A percentile compares a stretch with the other conserved stretches of the same genome.
These are phyloP conservation scores for Papilio protenor DNA, from an alignment of 2,888 invertebrate genomes.

Conservation along the genomic window DNA sequence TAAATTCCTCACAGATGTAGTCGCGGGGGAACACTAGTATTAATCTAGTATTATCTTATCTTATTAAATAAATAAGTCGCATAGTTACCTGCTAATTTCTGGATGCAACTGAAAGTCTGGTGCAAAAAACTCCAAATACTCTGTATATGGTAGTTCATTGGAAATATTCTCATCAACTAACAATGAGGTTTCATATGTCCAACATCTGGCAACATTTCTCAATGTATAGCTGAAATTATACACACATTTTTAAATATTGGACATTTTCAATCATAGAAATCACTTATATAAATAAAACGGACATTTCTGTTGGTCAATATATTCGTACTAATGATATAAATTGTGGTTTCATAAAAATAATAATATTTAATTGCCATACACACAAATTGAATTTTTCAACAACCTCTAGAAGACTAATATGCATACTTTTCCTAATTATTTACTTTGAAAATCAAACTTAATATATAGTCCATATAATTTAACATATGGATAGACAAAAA, in stretches of 20 bases:
- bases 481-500: too few relatives aligned
- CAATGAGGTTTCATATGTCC: constrained; percentile 99
- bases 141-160: constrained; percentile 97
- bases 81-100: constrained; percentile 88
- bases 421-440: neutral
- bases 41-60: too few relatives aligned
- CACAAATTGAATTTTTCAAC: neutral
- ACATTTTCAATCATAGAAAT: too few relatives aligned
- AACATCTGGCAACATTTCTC: constrained; percentile 98
- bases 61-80: too few relatives aligned
- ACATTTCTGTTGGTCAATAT: too few relatives aligned
- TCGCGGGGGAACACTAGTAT: too few relatives aligned
- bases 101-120: constrained; percentile 98
- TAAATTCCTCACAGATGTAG: too few relatives aligned
- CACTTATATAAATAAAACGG: too few relatives aligned
- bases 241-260: neutral
- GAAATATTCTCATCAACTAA: constrained; percentile 96
- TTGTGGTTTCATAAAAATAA: too few relatives aligned
- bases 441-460: neutral
- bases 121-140: constrained; percentile 98
- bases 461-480: too few relatives aligned
- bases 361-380: too few relatives aligned
- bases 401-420: neutral
- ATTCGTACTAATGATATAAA: too few relatives aligned
- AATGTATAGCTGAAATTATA: constrained; percentile 90